phyloP scores from a whole-genome alignment of 2,797 vertebrate genomes.

The Pogoniulus pusillus region DNA sequence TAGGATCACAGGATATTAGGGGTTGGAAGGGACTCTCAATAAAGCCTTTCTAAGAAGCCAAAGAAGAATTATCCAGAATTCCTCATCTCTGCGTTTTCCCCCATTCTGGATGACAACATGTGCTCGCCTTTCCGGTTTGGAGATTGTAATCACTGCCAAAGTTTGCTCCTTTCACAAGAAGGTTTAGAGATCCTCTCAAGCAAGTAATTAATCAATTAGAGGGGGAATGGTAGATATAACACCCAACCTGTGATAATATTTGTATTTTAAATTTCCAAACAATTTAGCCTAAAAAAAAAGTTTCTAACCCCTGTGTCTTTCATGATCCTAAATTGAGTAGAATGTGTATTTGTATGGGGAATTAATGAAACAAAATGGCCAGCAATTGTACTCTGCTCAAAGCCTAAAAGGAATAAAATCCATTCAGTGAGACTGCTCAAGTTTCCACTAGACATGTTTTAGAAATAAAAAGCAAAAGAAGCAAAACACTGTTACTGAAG shows the following conservation, averaged over 20 bases:
- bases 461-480: background rate
- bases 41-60: background rate
- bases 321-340: constrained; percentile 3
- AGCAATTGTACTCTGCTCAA: background rate
- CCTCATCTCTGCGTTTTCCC: background rate
- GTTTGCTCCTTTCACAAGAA: background rate
- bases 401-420: background rate
- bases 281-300: constrained; percentile 34
- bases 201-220: constrained; percentile 38
- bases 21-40: background rate
- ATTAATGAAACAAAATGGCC: constrained; percentile 41
- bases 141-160: background rate
- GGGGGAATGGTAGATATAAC: background rate
- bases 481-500: background rate
- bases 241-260: constrained; percentile 7
- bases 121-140: background rate
- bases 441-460: background rate
- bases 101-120: rapidly evolving
- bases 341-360: background rate
- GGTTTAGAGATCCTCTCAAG: constrained; percentile 26
- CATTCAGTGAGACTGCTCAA: background rate
- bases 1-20: too few species aligned
- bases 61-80: background rate
- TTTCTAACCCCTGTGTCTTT: constrained; percentile 37
- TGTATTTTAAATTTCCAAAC: constrained; percentile 26